Evolutionary conservation across 2,113 vertebrate genomes (phyloP).

Genomic region (Machaerirhynchus nigripectus): DNA sequence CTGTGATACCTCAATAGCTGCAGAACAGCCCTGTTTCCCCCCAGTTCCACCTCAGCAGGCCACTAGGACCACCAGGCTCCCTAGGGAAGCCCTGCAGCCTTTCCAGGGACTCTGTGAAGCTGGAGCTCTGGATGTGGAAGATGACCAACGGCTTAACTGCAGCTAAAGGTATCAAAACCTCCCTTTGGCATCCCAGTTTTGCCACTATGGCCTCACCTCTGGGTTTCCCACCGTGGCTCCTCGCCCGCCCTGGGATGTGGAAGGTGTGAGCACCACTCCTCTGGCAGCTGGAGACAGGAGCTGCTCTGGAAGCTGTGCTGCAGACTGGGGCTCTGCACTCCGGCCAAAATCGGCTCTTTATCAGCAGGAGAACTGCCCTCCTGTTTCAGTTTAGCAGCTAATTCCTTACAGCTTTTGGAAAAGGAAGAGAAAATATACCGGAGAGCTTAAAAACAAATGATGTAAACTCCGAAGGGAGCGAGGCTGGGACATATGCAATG

Average conservation of each 20-base stretch:
- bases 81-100: not conserved
- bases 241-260: accelerated
- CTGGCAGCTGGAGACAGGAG: not conserved
- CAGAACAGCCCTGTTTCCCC: not conserved
- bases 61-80: not conserved
- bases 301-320: not conserved
- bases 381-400: conserved; percentile 62
- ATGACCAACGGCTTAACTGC: not conserved
- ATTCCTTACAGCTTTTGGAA: conserved; percentile 61
- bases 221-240: not conserved
- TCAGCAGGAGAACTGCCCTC: conserved; percentile 44
- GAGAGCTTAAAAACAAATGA: conserved; percentile 77
- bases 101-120: not conserved
- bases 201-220: not conserved
- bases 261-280: not conserved
- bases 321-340: not conserved
- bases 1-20: accelerated
- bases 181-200: not conserved
- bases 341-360: conserved; percentile 13
- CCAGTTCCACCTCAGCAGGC: not conserved
- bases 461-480: conserved; percentile 67
- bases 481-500: conserved; percentile 49
- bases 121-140: not conserved
- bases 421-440: conserved; percentile 48
- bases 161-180: not conserved